A percentile compares a stretch with the other conserved stretches of the same genome.
Conservation (phyloP, 1,140 invertebrate species). For the Trinorchestia longiramus region DNA sequence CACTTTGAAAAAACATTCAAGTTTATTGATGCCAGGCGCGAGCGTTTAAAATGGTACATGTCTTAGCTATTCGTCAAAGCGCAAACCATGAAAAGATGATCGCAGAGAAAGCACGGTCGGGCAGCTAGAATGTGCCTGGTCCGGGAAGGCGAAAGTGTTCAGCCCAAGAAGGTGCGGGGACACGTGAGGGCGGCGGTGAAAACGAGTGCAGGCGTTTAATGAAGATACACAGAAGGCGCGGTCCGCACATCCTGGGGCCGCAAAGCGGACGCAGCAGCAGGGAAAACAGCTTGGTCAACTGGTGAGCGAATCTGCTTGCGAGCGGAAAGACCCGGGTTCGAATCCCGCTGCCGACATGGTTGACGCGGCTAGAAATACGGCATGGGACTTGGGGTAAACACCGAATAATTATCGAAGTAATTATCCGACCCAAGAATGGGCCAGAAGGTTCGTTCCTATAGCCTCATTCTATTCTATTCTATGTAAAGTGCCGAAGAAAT, state of each 20-base stretch:
- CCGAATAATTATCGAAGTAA: no score
- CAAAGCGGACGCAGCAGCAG: not conserved
- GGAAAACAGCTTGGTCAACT: not conserved
- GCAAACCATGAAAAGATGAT: not conserved
- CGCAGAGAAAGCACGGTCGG: not conserved
- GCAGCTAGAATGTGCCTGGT: not conserved
- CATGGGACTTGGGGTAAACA: no score
- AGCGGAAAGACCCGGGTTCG: no score
- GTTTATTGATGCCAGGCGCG: not conserved
- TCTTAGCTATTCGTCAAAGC: not conserved
- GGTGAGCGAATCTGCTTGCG: no score
- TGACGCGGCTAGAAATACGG: no score
- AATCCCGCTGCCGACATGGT: no score
- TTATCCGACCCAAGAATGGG: no score
- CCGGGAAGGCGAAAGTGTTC: not conserved
- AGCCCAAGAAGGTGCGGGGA: not conserved
- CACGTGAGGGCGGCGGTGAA: not conserved
- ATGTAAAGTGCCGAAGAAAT: no score
- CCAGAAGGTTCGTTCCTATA: no score
- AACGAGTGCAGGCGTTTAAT: slow-evolving; percentile 11
- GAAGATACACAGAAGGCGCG: not conserved
- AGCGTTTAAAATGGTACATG: not conserved
- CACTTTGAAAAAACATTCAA: not conserved
- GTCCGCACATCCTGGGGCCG: not conserved
- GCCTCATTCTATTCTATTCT: no score